Percentiles rank a stretch among this genome's conserved stretches.
These are phyloP conservation scores for Silurus lanzhouensis DNA, from an alignment of 2,797 vertebrate species.

Conservation along the genomic window DNA sequence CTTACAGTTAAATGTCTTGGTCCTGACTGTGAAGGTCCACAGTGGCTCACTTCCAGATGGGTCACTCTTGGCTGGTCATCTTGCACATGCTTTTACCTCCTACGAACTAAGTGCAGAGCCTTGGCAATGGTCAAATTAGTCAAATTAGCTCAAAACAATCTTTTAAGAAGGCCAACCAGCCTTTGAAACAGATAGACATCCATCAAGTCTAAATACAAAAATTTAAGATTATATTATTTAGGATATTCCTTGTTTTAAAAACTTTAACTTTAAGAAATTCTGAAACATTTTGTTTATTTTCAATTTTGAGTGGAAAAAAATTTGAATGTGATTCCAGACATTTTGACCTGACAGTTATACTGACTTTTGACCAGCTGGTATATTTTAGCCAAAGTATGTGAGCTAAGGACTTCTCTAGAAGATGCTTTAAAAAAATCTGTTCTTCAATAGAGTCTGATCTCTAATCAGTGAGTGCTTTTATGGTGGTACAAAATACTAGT, in stretches of 20 bases:
- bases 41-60: background rate
- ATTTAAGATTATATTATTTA: no score
- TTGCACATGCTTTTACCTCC: background rate
- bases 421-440: background rate
- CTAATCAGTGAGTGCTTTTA: constrained; percentile 22
- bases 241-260: background rate
- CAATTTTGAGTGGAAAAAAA: background rate
- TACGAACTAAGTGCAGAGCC: background rate
- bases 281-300: background rate
- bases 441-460: background rate
- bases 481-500: background rate
- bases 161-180: background rate
- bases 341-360: no score
- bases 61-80: background rate
- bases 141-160: background rate
- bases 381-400: background rate
- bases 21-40: background rate
- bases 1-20: background rate
- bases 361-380: no score
- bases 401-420: no score
- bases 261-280: background rate
- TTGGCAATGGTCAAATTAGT: background rate
- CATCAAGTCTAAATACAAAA: background rate
- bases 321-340: background rate
- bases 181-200: background rate